These are phyloP conservation scores for Rhabdomys pumilio DNA, from an alignment of 2,797 vertebrate genomes.

Conservation along the genomic window DNA sequence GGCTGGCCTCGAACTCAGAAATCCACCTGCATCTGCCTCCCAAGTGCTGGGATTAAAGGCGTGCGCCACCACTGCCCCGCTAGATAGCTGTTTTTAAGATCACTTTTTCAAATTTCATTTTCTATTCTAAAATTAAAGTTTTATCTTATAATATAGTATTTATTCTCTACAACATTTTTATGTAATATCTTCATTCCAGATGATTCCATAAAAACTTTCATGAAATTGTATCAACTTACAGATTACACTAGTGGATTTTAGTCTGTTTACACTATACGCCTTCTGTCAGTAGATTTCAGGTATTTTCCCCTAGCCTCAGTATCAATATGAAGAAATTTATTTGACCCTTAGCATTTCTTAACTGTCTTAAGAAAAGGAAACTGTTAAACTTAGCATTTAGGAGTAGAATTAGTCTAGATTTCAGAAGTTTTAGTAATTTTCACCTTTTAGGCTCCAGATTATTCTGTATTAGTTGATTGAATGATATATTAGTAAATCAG, in stretches of 20 bases:
- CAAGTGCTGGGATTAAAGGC: no score
- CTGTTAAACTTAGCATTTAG: constrained; percentile 42
- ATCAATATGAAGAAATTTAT: constrained; percentile 36
- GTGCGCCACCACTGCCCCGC: no score
- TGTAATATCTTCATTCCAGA: constrained; percentile 53
- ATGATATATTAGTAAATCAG: not conserved
- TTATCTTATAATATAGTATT: constrained; percentile 23
- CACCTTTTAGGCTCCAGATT: not conserved
- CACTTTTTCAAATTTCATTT: constrained; percentile 47
- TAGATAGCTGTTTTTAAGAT: not conserved
- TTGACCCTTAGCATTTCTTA: constrained; percentile 49
- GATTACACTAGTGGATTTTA: not conserved
- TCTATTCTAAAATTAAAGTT: constrained; percentile 54
- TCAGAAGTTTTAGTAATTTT: constrained; percentile 42
- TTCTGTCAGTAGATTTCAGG: not conserved
- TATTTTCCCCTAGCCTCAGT: not conserved
- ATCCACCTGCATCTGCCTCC: no score
- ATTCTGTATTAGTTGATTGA: constrained; percentile 35
- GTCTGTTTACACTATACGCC: not conserved
- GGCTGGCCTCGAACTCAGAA: no score
- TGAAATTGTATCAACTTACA: not conserved
- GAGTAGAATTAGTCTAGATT: constrained; percentile 13
- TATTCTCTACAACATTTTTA: constrained; percentile 44
- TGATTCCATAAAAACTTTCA: constrained; percentile 38
- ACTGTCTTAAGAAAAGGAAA: constrained; percentile 36